These are phyloP conservation scores for Salmo trutta DNA, from an alignment of 2,797 vertebrate species.

Conservation along the genomic window DNA sequence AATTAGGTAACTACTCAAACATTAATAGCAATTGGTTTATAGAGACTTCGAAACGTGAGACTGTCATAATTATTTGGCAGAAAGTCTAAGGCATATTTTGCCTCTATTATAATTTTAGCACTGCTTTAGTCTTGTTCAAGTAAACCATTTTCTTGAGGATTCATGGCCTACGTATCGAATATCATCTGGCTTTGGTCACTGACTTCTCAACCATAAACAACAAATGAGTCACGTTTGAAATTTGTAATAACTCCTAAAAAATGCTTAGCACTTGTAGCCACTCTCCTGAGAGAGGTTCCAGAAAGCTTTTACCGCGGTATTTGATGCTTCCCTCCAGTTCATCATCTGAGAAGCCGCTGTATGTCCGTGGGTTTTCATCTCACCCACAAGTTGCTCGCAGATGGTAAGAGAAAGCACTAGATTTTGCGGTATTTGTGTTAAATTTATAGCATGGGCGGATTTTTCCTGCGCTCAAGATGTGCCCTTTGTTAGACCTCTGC, in stretches of 20 bases:
- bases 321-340: background rate
- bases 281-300: background rate
- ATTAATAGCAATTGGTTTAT: too few relatives aligned
- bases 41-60: too few relatives aligned
- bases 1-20: too few relatives aligned
- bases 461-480: constrained; percentile 31
- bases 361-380: background rate
- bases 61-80: too few relatives aligned
- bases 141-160: background rate
- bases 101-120: background rate
- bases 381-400: constrained; percentile 35
- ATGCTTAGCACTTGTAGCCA: background rate
- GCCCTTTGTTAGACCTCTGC: constrained; percentile 11
- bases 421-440: constrained; percentile 21
- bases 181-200: background rate
- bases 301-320: background rate
- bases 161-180: background rate
- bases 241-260: background rate
- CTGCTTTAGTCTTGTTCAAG: background rate
- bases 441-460: constrained; percentile 33
- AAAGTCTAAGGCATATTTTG: background rate
- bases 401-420: constrained; percentile 22
- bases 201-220: background rate
- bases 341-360: background rate
- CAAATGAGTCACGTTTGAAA: constrained; percentile 19